phyloP scores from a whole-genome alignment of 2,888 invertebrate genomes.

The Rotaria sp. region DNA sequence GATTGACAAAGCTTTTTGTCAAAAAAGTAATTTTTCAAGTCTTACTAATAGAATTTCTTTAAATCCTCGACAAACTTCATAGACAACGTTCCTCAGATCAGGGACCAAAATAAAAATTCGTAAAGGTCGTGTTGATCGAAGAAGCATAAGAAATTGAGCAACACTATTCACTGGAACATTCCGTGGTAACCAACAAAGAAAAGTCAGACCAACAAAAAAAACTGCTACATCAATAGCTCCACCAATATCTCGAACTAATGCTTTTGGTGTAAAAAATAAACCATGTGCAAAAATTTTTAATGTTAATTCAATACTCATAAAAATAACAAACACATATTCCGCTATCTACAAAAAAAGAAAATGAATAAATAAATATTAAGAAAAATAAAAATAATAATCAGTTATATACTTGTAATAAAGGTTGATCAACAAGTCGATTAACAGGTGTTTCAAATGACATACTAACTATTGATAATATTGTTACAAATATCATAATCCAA shows the following conservation, averaged over 20 bases:
- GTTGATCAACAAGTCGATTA: conserved; percentile 84
- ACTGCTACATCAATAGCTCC: conserved; percentile 93
- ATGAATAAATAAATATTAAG: not conserved
- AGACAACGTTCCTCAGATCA: conserved; percentile 97
- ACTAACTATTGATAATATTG: conserved; percentile 88
- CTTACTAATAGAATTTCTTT: conserved; percentile 88
- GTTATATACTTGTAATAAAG: conserved; percentile 68
- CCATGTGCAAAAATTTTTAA: conserved; percentile 94
- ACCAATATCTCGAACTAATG: conserved; percentile 91
- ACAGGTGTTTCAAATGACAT: conserved; percentile 98
- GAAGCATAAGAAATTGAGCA: conserved; percentile 87
- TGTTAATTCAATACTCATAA: conserved; percentile 91
- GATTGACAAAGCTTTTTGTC: too few relatives aligned
- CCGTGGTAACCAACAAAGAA: conserved; percentile 89
- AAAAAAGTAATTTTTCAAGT: too few relatives aligned
- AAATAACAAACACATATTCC: conserved; percentile 92
- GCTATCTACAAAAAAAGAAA: conserved; percentile 57
- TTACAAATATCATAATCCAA: conserved; percentile 98
- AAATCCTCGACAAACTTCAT: conserved; percentile 92
- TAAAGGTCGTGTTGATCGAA: conserved; percentile 87
- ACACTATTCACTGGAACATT: conserved; percentile 80
- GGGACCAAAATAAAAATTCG: conserved; percentile 95
- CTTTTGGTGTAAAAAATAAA: conserved; percentile 95
- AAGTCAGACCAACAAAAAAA: conserved; percentile 86
- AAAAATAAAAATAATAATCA: not conserved